Conservation (phyloP, 2,113 vertebrate species). For the Macrotis lagotis region DNA sequence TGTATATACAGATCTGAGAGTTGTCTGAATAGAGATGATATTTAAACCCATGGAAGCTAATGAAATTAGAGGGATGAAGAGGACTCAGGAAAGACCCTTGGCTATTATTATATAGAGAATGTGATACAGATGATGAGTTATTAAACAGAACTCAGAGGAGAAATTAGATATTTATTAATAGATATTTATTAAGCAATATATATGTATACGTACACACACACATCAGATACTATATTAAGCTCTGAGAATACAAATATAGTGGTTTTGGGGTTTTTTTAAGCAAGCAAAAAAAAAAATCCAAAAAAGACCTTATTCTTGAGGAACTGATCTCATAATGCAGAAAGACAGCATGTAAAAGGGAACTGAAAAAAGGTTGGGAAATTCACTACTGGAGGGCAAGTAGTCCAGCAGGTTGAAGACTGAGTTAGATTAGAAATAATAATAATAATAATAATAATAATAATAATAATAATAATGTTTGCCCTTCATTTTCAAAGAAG, state of each 20-base stretch:
- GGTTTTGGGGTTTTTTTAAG: too few species aligned
- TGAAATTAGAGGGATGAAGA: neutral
- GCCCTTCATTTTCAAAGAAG: too few species aligned
- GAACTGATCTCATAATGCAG: neutral
- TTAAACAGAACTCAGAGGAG: neutral
- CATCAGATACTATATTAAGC: too few species aligned
- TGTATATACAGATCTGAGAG: neutral
- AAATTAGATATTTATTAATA: too few species aligned
- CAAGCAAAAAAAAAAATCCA: too few species aligned
- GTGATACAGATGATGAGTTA: neutral
- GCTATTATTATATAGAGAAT: neutral
- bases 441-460: too few species aligned
- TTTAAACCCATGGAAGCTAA: neutral
- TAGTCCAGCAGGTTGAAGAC: neutral
- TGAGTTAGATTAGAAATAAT: neutral
- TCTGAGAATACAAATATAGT: too few species aligned
- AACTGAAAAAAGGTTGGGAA: neutral
- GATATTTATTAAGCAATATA: neutral
- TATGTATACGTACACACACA: too few species aligned
- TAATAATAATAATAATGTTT: too few species aligned
- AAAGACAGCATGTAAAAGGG: neutral
- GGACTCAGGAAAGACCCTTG: neutral
- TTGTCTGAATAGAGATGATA: neutral
- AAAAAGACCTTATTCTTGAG: neutral
- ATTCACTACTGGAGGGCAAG: neutral